Evolutionary conservation across 1,140 invertebrate genomes (phyloP), one percentile per base, ranked within the genome.

Genomic region (Scylla paramamosain): DNA sequence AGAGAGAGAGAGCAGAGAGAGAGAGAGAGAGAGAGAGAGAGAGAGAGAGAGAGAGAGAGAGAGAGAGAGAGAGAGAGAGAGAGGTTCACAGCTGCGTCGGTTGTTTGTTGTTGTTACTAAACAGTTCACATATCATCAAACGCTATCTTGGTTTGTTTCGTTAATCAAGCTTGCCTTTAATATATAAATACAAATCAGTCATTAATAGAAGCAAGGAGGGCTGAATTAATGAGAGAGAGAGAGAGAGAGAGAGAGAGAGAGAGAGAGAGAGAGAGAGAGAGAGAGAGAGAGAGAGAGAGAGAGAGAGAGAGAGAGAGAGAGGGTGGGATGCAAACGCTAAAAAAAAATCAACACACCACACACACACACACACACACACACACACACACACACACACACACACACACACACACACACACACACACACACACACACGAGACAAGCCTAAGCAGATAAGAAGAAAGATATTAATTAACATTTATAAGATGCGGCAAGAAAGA

Each of bases 201-300:
- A 77, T 77, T n/a, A 77, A 77, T 12, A n/a, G 20, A n/a, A 77
- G 39, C 39, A 39, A 39, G 12, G 52, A 59, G 52, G 20, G 52
- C 52, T 59, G 20, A 59, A 59, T 59, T 59, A 59, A 86, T 86
- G 84, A 86, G 28, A 87, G 84, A 87, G 84, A 87, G 84, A 87
- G 84, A 87, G 84, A 87, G 84, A 87, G 84, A 87, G 84, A 87
- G 84, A 87, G 84, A 87, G 84, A 87, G 84, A 87, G 84, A 87
- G 84, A 87, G 84, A 87, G 84, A 87, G 84, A 87, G 84, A 87
- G 84, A 87, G 84, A 87, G 84, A 87, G 16, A 59, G 52, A 59
- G 52, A 59, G 52, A 59, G 52, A 59, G 52, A 59, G 52, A 59
- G 52, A 59, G 52, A 12, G 52, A 59, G 52, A 59, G 52, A 59